phyloP scores from a whole-genome alignment of 2,797 vertebrate genomes.

The Epinephelus coioides region DNA sequence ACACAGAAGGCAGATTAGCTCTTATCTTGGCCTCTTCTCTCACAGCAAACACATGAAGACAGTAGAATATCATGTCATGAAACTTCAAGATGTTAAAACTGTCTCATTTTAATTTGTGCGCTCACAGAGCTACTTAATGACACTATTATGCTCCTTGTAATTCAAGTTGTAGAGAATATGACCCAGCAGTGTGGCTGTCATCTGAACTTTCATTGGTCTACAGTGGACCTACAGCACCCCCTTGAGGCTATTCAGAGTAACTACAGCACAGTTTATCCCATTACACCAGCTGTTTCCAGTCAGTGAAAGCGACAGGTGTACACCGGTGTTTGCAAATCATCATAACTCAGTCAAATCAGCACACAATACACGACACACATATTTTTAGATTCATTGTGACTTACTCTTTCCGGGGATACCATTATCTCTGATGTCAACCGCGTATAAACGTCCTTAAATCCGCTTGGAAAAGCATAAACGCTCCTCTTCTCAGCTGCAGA shows the following conservation, averaged over 20 bases:
- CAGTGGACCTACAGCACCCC: slow-evolving; percentile 39
- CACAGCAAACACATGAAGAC: slow-evolving; percentile 45
- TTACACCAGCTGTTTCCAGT: too few relatives aligned
- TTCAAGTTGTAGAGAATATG: background rate
- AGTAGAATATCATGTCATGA: background rate
- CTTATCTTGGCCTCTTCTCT: slow-evolving; percentile 19
- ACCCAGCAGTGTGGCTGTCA: background rate
- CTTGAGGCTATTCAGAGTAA: slow-evolving; percentile 25
- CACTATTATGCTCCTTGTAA: background rate
- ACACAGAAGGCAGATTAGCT: slow-evolving; percentile 53
- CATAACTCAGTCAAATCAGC: background rate
- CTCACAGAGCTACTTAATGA: too few relatives aligned
- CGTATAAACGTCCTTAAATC: background rate
- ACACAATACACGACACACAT: background rate
- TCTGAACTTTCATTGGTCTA: background rate
- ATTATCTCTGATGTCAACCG: background rate
- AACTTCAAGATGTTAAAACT: slow-evolving; percentile 1
- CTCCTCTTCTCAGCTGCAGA: fast-evolving
- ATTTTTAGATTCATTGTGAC: background rate
- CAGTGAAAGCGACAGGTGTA: background rate
- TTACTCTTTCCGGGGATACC: background rate
- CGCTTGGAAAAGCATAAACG: background rate
- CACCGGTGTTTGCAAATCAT: background rate
- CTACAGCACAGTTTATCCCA: background rate
- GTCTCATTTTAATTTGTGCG: too few relatives aligned